These are phyloP conservation scores for Leptinotarsa peninsularis DNA, from an alignment of 2,888 invertebrate genomes.

Conservation along the genomic window DNA sequence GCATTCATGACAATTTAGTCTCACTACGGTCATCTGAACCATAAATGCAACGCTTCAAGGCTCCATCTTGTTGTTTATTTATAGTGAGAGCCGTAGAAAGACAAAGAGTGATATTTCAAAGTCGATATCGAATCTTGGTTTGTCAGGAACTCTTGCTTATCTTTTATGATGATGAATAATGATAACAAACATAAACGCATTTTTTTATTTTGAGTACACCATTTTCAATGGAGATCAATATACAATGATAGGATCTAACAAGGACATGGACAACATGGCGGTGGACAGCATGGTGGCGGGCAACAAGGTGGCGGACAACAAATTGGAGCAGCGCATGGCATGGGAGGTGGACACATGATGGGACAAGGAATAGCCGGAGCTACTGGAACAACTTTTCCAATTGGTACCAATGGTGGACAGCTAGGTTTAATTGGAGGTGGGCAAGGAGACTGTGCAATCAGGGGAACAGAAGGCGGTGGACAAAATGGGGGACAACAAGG, in stretches of 20 bases:
- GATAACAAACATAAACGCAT: not conserved
- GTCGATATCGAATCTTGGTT: too few relatives aligned
- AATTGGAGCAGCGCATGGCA: constrained; percentile 42
- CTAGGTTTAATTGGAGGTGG: constrained; percentile 56
- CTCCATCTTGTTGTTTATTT: too few relatives aligned
- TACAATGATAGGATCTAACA: constrained; percentile 36
- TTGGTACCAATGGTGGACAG: constrained; percentile 56
- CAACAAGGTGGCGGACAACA: constrained; percentile 43
- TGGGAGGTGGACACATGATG: constrained; percentile 54
- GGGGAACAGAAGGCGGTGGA: constrained; percentile 55
- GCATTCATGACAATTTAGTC: too few relatives aligned
- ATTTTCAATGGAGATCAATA: constrained; percentile 26
- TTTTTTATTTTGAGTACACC: constrained; percentile 10
- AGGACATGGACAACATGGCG: constrained; percentile 46
- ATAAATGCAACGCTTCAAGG: too few relatives aligned
- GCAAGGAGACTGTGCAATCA: constrained; percentile 57
- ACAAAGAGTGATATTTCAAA: too few relatives aligned
- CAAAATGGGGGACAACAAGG: constrained; percentile 59
- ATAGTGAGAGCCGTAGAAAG: too few relatives aligned
- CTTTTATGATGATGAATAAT: not conserved
- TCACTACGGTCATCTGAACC: too few relatives aligned
- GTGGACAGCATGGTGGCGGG: constrained; percentile 45
- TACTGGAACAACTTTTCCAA: constrained; percentile 54
- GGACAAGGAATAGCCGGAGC: constrained; percentile 55
- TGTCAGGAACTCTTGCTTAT: too few relatives aligned